phyloP scores from a whole-genome alignment of 2,888 invertebrate species.

The Pollenia angustigena region DNA sequence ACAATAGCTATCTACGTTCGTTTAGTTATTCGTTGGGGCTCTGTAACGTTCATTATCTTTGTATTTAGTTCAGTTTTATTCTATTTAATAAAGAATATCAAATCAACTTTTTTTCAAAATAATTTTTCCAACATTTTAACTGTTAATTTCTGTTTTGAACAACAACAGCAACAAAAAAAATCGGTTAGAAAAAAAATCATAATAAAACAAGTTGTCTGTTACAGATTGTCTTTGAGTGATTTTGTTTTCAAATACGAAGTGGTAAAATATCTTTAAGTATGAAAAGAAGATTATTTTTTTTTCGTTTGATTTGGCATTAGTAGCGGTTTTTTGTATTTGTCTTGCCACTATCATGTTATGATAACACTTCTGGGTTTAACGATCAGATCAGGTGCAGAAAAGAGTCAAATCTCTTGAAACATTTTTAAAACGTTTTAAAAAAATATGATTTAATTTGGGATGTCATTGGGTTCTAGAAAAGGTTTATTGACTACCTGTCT shows the following conservation, averaged over 20 bases:
- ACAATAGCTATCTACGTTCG: slow-evolving; percentile 49
- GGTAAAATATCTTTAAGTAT: slow-evolving; percentile 11
- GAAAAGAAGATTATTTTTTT: slow-evolving; percentile 27
- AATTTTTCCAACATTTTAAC: slow-evolving; percentile 67
- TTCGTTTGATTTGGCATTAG: slow-evolving; percentile 66
- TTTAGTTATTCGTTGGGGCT: background rate
- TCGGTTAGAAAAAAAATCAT: slow-evolving; percentile 24
- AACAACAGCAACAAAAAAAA: background rate
- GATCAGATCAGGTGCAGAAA: slow-evolving; percentile 15
- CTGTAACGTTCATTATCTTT: slow-evolving; percentile 42
- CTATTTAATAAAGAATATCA: slow-evolving; percentile 54
- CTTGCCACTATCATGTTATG: slow-evolving; percentile 45
- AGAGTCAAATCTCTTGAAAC: slow-evolving; percentile 12
- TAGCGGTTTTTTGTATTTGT: slow-evolving; percentile 53
- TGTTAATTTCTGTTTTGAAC: slow-evolving; percentile 63
- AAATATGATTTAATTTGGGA: too few species aligned
- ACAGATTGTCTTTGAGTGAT: slow-evolving; percentile 32
- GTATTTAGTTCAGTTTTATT: slow-evolving; percentile 42
- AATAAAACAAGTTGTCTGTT: slow-evolving; percentile 66
- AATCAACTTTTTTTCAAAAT: slow-evolving; percentile 34
- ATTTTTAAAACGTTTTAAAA: background rate
- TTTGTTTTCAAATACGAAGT: slow-evolving; percentile 27
- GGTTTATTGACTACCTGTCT: too few species aligned
- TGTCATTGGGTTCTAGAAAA: too few species aligned
- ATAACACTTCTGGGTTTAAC: slow-evolving; percentile 63